Base-by-base conservation (phyloP, 2,888 invertebrate genomes). In the Erannis defoliaria region DNA sequence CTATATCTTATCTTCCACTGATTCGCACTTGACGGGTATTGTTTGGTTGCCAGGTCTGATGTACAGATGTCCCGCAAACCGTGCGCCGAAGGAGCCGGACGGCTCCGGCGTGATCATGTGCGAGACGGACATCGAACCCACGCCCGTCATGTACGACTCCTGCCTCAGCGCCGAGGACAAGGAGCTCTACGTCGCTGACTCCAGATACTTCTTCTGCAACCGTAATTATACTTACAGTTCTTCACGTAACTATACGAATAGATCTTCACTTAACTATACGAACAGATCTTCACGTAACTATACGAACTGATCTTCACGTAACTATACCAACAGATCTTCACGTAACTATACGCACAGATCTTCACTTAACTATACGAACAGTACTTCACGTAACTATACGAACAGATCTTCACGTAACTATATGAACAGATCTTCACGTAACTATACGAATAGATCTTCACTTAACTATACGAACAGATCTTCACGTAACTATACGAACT, bases 121-220 rank as follows among this genome's bases (percentile, higher is more conserved):
- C 46, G 90, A 90, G 6, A 82, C 82, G 0, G 81, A 82, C 5
- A 75, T 86, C 0, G 84, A 84, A 1, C 90, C 91, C 0, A 78
- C 82, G 0, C 86, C 86, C 9, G 77, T 92, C 5, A 85, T 90
- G 85, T 93, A 85, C 67, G 92, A 93, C 67, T 90, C 90, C 1
- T 93, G 93, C 23, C 80, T 93, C 29, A 89, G 88, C 31, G 90
- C 90, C 0, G 93, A 93, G 69, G 93, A 93, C 51, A 88, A 84
- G 51, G 90, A 90, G 0, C 82, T 93, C 0, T 92, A 84, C 33
- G 81, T 86, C 0, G 87, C 89, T 14, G 86, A 88, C 5, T 86
- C 81, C 51, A 87, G 81, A 40, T 92, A 86, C 78, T 93, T 91
- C 87, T 93, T 91, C 67, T 93, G 93, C 51, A 91, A 92, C 51